Evolutionary conservation across 2,797 vertebrate species (phyloP), one percentile per base, ranked within the genome.

Genomic region (Telmatherina bonti): DNA sequence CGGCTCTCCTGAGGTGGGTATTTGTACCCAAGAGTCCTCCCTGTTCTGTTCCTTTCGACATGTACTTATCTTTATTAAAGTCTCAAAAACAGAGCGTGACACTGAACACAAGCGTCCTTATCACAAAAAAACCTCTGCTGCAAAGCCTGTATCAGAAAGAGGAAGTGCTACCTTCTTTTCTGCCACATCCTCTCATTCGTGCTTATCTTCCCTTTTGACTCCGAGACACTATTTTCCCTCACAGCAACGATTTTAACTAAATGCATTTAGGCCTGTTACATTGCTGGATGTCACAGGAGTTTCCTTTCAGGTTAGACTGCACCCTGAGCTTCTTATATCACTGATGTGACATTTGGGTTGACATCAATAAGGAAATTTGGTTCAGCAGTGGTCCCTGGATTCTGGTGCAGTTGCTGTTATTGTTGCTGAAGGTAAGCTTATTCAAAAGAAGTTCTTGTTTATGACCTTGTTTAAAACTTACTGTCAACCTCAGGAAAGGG

Each of bases 361-460:
- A 79, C 81, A 58, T 80, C 82, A 70, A 41, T 57, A 60, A 66
- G 81, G 77, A 81, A 88, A 73, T 66, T 79, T 61, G 30, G 41
- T 67, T 82, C 74, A 74, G 71, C 79, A 68, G 73, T 72, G 76
- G 73, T 79, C 73, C 52, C 55, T 69, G 7, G 20, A 35, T 82
- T 82, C 60, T 73, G 65, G 79, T 38, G 67, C 76, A n/a, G 67
- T 55, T 10, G 18, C 60, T 73, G 55, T 72, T 49, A 53, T 53
- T 61, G n/a, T 66, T 56, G 35, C 76, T 84, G 41, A 90, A 92
- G 92, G 93, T 94, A 91, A 90, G 90, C 57, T 76, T 76, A 74
- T 79, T 88, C 68, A 63, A 60, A 75, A 74, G 67, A 31, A 67
- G 56, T 70, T 89, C 62, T 76, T 84, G 63, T 88, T 83, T 43